Percentiles rank a stretch among this genome's conserved stretches.
phyloP scores from a whole-genome alignment of 2,888 invertebrate species.

The Cyaniris semiargus region DNA sequence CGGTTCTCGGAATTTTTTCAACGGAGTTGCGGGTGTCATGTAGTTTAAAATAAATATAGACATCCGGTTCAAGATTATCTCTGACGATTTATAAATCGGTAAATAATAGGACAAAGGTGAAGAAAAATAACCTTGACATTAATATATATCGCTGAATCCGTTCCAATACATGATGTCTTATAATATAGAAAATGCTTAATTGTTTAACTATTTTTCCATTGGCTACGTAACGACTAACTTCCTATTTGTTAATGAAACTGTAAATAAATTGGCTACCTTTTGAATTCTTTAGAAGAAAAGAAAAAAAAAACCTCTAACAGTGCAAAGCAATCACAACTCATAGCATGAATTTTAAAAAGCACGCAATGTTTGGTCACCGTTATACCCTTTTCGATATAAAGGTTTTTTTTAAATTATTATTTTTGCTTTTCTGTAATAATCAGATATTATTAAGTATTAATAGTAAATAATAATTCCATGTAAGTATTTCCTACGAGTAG shows the following conservation, averaged over 20 bases:
- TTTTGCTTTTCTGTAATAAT: too few species aligned
- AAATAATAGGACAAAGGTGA: constrained; percentile 12
- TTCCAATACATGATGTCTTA: background rate
- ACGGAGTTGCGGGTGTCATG: too few species aligned
- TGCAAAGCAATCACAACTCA: too few species aligned
- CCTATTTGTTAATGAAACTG: background rate
- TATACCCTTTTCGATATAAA: too few species aligned
- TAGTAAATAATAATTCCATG: too few species aligned
- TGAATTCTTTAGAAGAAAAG: too few species aligned
- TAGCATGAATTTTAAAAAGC: too few species aligned
- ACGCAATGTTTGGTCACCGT: too few species aligned
- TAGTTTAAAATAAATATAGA: background rate
- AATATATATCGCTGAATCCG: background rate
- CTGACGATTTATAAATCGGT: background rate
- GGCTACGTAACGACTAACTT: background rate
- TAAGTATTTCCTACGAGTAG: background rate
- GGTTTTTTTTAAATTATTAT: too few species aligned
- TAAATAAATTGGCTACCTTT: background rate
- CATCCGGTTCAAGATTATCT: background rate
- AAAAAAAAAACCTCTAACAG: too few species aligned
- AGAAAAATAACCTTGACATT: constrained; percentile 6
- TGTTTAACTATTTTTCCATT: background rate
- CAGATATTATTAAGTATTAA: too few species aligned
- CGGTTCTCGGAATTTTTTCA: too few species aligned
- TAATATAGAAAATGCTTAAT: background rate